phyloP scores from a whole-genome alignment of 2,888 invertebrate species.

The Salticus scenicus region DNA sequence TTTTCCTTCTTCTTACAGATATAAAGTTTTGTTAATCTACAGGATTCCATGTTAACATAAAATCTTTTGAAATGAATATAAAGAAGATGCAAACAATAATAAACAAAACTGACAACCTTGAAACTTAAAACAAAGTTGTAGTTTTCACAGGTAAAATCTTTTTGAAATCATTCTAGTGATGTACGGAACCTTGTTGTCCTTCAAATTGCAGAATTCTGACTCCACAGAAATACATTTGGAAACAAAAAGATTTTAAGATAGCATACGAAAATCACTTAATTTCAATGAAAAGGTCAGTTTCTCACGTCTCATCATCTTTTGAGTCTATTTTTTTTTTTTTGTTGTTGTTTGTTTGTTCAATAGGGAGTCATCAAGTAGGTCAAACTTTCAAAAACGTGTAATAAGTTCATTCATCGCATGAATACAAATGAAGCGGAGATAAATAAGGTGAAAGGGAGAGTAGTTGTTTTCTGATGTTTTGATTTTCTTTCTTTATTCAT shows the following conservation, averaged over 20 bases:
- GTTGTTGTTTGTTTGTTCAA: too few relatives aligned
- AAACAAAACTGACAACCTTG: not conserved
- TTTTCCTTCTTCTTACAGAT: too few relatives aligned
- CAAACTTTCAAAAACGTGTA: not conserved
- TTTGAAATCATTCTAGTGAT: not conserved
- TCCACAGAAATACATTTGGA: too few relatives aligned
- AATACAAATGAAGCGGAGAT: too few relatives aligned
- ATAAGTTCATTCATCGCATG: not conserved
- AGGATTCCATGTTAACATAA: too few relatives aligned
- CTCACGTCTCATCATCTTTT: not conserved
- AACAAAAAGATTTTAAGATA: not conserved
- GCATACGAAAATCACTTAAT: not conserved
- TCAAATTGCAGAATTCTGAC: not conserved
- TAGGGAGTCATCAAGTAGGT: slow-evolving; percentile 6
- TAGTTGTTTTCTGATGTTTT: too few relatives aligned
- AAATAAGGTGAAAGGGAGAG: too few relatives aligned
- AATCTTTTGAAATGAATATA: too few relatives aligned
- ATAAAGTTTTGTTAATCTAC: too few relatives aligned
- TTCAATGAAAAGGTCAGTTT: not conserved
- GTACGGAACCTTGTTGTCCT: slow-evolving; percentile 1
- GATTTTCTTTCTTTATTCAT: too few relatives aligned
- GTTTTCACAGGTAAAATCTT: not conserved
- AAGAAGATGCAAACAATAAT: too few relatives aligned
- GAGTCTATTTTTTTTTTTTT: not conserved
- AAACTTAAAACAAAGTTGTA: not conserved